Conservation (phyloP, 2,113 vertebrate genomes). For the Microtus pennsylvanicus region DNA sequence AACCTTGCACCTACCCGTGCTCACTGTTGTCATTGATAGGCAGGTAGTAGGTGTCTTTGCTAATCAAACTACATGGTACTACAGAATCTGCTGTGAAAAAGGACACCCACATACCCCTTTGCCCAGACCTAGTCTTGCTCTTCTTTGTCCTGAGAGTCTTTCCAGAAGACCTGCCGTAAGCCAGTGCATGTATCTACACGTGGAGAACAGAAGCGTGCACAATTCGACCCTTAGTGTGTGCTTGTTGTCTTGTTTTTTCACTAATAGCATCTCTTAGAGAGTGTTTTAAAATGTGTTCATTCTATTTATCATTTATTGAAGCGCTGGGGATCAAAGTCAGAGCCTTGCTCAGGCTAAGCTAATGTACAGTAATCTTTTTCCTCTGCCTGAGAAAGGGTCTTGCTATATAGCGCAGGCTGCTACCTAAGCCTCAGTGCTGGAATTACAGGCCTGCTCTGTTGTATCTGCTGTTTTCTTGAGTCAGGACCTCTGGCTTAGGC, state of each 20-base stretch:
- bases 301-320: background rate
- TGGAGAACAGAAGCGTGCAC: background rate
- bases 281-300: background rate
- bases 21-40: background rate
- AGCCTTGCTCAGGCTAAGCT: background rate
- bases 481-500: background rate
- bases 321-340: background rate
- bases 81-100: background rate
- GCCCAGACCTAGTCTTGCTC: background rate
- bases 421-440: background rate
- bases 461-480: background rate
- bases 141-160: background rate
- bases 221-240: background rate
- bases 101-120: background rate
- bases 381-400: background rate
- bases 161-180: background rate
- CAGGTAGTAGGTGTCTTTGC: background rate
- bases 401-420: background rate
- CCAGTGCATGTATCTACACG: fast-evolving
- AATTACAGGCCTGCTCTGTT: background rate
- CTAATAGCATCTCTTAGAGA: background rate
- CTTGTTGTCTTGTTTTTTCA: background rate
- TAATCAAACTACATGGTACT: no score
- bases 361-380: background rate
- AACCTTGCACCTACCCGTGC: background rate